phyloP scores from a whole-genome alignment of 2,888 invertebrate species.

The Antheraea yamamai region DNA sequence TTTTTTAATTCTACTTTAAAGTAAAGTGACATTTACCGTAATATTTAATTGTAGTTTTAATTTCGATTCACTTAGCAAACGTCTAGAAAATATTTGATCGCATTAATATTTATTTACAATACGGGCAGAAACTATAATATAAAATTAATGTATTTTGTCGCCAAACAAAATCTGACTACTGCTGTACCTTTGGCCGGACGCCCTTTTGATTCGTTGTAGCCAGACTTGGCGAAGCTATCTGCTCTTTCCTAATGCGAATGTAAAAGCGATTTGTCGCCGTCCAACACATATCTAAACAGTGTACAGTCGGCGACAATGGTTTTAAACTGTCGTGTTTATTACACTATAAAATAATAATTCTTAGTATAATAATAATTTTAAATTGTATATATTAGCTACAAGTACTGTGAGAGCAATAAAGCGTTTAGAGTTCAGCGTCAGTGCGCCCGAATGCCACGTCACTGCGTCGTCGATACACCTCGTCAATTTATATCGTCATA shows the following conservation, averaged over 20 bases:
- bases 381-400: no score
- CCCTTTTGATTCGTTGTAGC: slow-evolving; percentile 56
- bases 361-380: neutral
- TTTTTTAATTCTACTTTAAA: no score
- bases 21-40: no score
- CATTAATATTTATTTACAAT: neutral
- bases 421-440: no score
- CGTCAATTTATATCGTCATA: no score
- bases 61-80: no score
- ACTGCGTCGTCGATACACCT: no score
- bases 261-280: slow-evolving; percentile 74
- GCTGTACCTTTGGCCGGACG: slow-evolving; percentile 52
- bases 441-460: no score
- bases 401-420: no score
- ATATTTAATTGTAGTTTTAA: no score
- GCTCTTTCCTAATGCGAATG: slow-evolving; percentile 63
- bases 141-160: neutral
- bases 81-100: neutral
- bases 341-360: neutral
- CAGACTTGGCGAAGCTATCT: slow-evolving; percentile 54
- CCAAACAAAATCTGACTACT: neutral
- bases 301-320: slow-evolving; percentile 47
- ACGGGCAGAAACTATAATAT: neutral
- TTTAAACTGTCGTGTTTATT: neutral
- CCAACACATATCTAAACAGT: slow-evolving; percentile 69